Percentiles rank a stretch among this genome's conserved stretches.
These are phyloP conservation scores for Unio delphinus DNA, from an alignment of 2,888 invertebrate genomes.

Conservation along the genomic window DNA sequence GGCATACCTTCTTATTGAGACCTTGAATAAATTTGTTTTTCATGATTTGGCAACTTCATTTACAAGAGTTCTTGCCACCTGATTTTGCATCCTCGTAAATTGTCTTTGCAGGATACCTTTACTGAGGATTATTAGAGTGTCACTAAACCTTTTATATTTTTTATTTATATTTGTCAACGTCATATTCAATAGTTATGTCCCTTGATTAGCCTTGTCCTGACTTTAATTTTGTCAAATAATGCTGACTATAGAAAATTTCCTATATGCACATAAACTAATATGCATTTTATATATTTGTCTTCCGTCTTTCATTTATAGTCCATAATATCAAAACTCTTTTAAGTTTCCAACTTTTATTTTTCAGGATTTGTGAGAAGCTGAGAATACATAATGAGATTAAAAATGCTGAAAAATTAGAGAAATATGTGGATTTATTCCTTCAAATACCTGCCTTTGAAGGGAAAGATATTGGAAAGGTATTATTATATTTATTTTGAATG, in stretches of 20 bases:
- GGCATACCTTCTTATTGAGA: background rate
- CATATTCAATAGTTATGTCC: too few relatives aligned
- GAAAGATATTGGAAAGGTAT: conserved; percentile 53
- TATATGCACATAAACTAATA: too few relatives aligned
- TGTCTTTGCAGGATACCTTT: too few relatives aligned
- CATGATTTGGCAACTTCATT: background rate
- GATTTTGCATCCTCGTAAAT: background rate
- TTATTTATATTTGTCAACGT: too few relatives aligned
- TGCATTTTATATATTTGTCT: too few relatives aligned
- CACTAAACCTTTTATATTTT: too few relatives aligned
- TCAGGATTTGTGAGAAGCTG: conserved; percentile 63
- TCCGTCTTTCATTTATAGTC: too few relatives aligned
- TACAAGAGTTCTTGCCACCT: background rate
- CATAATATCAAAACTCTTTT: background rate
- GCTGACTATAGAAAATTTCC: too few relatives aligned
- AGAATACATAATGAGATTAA: conserved; percentile 60
- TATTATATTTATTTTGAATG: background rate
- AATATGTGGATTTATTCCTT: conserved; percentile 52
- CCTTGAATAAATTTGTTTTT: background rate
- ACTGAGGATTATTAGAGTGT: too few relatives aligned
- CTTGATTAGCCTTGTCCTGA: too few relatives aligned
- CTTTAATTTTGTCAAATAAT: too few relatives aligned
- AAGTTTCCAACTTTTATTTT: conserved; percentile 8
- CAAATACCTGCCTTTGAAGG: conserved; percentile 51
- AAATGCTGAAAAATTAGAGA: conserved; percentile 50